Conservation (phyloP, 2,888 invertebrate species). For the Ectemnius continuus region DNA sequence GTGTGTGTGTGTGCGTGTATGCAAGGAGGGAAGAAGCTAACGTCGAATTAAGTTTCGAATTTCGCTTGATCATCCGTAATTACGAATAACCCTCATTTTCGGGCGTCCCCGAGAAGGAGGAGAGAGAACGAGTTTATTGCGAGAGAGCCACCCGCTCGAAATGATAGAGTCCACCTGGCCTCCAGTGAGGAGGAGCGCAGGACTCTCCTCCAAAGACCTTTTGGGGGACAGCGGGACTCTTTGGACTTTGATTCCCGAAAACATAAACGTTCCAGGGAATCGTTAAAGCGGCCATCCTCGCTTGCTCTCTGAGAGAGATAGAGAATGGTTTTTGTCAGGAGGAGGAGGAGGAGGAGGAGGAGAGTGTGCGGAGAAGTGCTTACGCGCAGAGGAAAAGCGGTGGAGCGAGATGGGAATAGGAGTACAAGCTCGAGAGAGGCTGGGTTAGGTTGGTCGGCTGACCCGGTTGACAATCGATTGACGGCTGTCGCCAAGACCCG, state of each 20-base stretch:
- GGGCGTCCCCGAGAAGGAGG: slow-evolving; percentile 20
- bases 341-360: not conserved
- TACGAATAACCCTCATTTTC: slow-evolving; percentile 52
- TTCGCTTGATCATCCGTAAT: slow-evolving; percentile 49
- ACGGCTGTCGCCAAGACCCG: slow-evolving; percentile 78
- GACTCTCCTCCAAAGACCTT: not conserved
- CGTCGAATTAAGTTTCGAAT: slow-evolving; percentile 49
- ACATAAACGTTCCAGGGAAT: slow-evolving; percentile 12
- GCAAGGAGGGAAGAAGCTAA: slow-evolving; percentile 15
- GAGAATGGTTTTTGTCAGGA: no score
- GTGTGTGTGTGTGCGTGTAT: no score
- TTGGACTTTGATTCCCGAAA: slow-evolving; percentile 8
- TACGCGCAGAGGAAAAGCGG: slow-evolving; percentile 44
- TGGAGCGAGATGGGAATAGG: slow-evolving; percentile 47
- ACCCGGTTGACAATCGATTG: slow-evolving; percentile 79
- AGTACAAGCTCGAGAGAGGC: slow-evolving; percentile 52
- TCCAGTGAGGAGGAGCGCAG: not conserved
- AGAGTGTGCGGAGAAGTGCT: slow-evolving; percentile 4
- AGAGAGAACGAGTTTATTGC: slow-evolving; percentile 40
- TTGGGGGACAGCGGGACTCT: not conserved
- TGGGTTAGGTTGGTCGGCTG: slow-evolving; percentile 76
- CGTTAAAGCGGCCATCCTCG: not conserved
- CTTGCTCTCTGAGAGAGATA: no score
- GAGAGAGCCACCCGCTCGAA: slow-evolving; percentile 9
- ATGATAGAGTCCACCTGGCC: not conserved